phyloP scores from a whole-genome alignment of 2,888 invertebrate genomes.

The Nemotelus pantherinus region DNA sequence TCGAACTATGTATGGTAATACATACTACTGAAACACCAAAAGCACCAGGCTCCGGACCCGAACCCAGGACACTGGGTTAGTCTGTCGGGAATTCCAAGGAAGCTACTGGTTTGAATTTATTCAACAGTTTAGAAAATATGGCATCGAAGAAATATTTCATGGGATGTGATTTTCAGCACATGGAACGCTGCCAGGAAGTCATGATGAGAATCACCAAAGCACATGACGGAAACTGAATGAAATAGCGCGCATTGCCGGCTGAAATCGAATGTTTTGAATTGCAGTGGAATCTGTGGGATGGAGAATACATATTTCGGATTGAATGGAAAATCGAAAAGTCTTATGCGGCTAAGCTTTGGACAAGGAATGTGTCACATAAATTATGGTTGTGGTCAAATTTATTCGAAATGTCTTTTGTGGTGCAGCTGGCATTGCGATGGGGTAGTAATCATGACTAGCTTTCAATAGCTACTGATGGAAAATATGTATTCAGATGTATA shows the following conservation, averaged over 20 bases:
- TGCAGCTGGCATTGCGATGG: no score
- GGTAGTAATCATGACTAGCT: no score
- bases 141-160: slow-evolving; percentile 48
- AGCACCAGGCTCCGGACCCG: no score
- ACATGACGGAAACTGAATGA: slow-evolving; percentile 46
- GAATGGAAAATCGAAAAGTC: slow-evolving; percentile 6
- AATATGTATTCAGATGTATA: no score
- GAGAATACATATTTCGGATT: not conserved
- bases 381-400: slow-evolving; percentile 12
- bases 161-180: slow-evolving; percentile 49
- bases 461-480: no score
- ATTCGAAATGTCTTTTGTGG: no score
- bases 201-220: slow-evolving; percentile 46
- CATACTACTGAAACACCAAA: no score
- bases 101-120: slow-evolving; percentile 44
- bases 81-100: slow-evolving; percentile 1
- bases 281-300: not conserved
- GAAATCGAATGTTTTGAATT: not conserved
- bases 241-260: slow-evolving; percentile 22
- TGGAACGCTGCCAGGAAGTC: slow-evolving; percentile 49
- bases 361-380: slow-evolving; percentile 24
- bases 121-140: slow-evolving; percentile 51
- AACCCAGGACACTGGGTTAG: no score
- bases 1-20: no score
- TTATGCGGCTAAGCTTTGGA: slow-evolving; percentile 23